Evolutionary conservation across 2,888 invertebrate genomes (phyloP), one percentile per base, ranked within the genome.

Genomic region (Eulithis prunata): DNA sequence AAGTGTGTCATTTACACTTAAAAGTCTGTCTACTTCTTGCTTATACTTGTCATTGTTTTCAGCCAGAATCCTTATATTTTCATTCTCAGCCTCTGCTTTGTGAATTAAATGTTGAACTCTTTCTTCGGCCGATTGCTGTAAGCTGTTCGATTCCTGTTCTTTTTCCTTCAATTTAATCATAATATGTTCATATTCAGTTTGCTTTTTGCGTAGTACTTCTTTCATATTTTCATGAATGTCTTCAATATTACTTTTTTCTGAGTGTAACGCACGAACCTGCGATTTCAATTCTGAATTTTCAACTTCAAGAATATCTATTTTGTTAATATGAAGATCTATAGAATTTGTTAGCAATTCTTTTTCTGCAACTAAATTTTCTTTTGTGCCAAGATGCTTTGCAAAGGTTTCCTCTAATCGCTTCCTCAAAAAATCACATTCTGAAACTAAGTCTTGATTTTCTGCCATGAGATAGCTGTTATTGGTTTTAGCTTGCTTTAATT

Each of bases 1-100:
- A 6, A 83, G 49, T 32, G 56, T 46, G 36, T 75, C 71, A 28
- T 72, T 73, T 62, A 74, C 67, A 38, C 12, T 28, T 8, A 49
- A 21, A 45, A 71, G 36, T n/a, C 53, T 49, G 11, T 65, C 54
- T 41, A 41, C 38, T 62, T 65, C 64, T 41, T 65, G 53, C 5
- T 56, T 46, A 6, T 52, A 43, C 12, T 36, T 65, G 43, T 62
- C 51, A 7, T 7, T 43, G n/a, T 43, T 49, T 54, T 65, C 65
- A 36, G n/a, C 12, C n/a, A 73, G 41, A 13, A 65, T 55, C 21
- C 45, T 52, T 62, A 62, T 60, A 60, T 71, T 74, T 71, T 57
- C 54, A 45, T 51, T 47, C n/a, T 55, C 46, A 14, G 32, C 28
- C 32, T 66, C 59, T 10, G 53, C 36, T 54, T 58, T 54, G 4